Evolutionary conservation across 92 coral and sea anemone species (phyloP), one percentile per base, ranked within the genome.

Genomic region (Blastomussa wellsi): DNA sequence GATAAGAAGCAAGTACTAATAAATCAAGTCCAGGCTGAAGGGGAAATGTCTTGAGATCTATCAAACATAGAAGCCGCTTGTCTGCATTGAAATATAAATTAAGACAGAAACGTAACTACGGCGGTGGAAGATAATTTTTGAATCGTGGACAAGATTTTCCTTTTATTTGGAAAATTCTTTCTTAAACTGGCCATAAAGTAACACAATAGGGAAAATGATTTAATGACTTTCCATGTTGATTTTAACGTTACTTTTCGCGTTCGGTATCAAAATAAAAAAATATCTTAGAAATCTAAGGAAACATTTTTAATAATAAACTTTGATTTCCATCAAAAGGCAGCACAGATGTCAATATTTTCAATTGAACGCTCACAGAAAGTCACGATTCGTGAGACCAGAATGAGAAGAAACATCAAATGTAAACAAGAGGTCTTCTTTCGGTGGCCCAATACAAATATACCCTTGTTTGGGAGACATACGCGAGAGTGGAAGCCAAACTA

Each of bases 281-380:
- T 79, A 60, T 79, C 65, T 71, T n/a, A 82, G 49, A 52, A 70
- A 70, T 70, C 66, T n/a, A 35, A 82, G 68, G 62, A 35, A 49
- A 51, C 64, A 64, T 82, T 52, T 82, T 82, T 31, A 70, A 71
- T 82, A 70, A 82, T 82, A 81, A 80, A 81, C 78, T 82, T 82
- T 70, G 86, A 82, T 82, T 82, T 71, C 20, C 69, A 82, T 52
- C 78, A 36, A 37, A 81, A 69, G 77, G 38, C 28, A 81, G 22
- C 77, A 26, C 57, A 47, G 49, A 67, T 81, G 66, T 69, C 77
- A 68, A 22, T 68, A 38, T 55, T 33, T 71, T 82, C 70, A 82
- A 82, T 70, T 71, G 64, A 71, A 36, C 69, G 48, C 49, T 81
- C 60, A 13, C 37, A 60, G 36, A 49, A 52, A 36, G 86, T 70